Conservation (phyloP, 1,140 invertebrate species). For the Caerostris darwini region DNA sequence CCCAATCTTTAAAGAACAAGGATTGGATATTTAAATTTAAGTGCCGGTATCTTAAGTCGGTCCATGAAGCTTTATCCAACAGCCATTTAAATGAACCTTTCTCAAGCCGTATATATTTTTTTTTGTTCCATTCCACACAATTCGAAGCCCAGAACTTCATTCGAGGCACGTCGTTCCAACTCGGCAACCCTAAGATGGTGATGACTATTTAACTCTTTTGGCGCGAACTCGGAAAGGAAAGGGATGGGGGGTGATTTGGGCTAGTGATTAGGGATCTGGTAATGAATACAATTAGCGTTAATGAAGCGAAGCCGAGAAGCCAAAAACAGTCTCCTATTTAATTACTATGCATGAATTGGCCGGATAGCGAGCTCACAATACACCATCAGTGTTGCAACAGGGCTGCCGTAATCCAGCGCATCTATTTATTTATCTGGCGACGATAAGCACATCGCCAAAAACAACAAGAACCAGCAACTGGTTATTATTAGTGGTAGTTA, state of each 20-base stretch:
- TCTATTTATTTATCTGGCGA: conserved; percentile 48
- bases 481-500: conserved; percentile 21
- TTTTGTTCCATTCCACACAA: background rate
- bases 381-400: conserved; percentile 56
- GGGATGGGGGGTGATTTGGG: conserved; percentile 30
- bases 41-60: background rate
- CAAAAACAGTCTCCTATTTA: conserved; percentile 77
- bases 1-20: background rate
- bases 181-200: conserved; percentile 65
- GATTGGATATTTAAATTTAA: conserved; percentile 47
- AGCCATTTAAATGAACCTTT: conserved; percentile 39
- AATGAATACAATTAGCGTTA: conserved; percentile 77
- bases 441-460: conserved; percentile 34
- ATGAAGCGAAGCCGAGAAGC: conserved; percentile 68
- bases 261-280: conserved; percentile 70
- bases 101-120: background rate
- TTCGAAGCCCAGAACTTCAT: background rate
- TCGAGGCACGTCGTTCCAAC: conserved; percentile 18
- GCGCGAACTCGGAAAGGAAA: conserved; percentile 26
- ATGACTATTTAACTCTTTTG: conserved; percentile 75
- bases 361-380: conserved; percentile 54
- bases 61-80: conserved; percentile 3
- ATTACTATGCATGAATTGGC: conserved; percentile 75
- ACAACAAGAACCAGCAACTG: conserved; percentile 38
- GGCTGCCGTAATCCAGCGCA: conserved; percentile 53